Percentiles rank a stretch among this genome's conserved stretches.
Conservation (phyloP, 2,888 invertebrate species). For the Apodemia mormo region DNA sequence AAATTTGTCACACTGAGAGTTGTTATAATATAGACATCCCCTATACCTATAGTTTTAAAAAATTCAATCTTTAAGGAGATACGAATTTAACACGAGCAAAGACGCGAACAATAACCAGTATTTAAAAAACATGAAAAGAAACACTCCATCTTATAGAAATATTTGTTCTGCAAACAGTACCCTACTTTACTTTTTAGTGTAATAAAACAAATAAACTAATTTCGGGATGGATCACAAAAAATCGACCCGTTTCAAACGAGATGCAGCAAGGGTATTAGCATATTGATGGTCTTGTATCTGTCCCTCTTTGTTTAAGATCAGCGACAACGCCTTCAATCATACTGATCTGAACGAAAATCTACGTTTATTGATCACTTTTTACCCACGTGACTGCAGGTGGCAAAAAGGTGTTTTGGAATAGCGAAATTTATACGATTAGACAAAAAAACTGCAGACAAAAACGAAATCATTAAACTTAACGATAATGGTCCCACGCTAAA, state of each 20-base stretch:
- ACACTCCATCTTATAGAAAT: conserved; percentile 4
- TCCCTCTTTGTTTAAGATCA: conserved; percentile 77
- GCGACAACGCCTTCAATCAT: conserved; percentile 79
- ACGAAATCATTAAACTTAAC: neutral
- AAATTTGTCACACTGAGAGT: too few species aligned
- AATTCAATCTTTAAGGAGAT: too few species aligned
- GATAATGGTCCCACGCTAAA: too few species aligned
- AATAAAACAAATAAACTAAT: conserved; percentile 80
- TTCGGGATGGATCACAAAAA: conserved; percentile 59
- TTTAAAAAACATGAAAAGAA: neutral
- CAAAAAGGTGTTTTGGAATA: conserved; percentile 16
- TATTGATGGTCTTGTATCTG: conserved; percentile 77
- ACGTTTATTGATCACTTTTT: conserved; percentile 57
- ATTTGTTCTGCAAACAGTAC: conserved; percentile 16
- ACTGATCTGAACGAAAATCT: conserved; percentile 66
- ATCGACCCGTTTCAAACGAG: conserved; percentile 55
- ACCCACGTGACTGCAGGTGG: conserved; percentile 55
- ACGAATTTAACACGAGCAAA: neutral
- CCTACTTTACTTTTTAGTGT: conserved; percentile 33
- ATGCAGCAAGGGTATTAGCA: conserved; percentile 68
- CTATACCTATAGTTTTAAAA: too few species aligned
- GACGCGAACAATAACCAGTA: neutral
- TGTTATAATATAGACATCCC: too few species aligned
- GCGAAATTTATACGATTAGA: conserved; percentile 13
- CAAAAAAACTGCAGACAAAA: conserved; percentile 1